Percentiles rank a stretch among this genome's conserved stretches.
Conservation (phyloP, 2,113 vertebrate genomes). For the Spermophilus dauricus region DNA sequence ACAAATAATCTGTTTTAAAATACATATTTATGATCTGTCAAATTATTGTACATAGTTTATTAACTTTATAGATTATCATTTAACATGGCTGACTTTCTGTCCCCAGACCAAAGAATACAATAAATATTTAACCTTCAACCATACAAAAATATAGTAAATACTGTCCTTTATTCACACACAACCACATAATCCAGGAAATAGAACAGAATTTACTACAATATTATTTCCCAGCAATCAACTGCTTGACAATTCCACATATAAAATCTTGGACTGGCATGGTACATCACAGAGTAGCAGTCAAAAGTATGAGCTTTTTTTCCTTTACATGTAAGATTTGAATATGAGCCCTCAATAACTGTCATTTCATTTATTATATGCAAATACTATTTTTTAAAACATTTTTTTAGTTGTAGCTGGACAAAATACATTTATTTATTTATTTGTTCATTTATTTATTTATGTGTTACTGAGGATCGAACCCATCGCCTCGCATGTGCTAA, state of each 20-base stretch:
- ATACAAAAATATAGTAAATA: neutral
- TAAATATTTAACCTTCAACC: slow-evolving; percentile 34
- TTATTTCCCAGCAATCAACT: neutral
- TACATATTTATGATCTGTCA: neutral
- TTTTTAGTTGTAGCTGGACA: too few relatives aligned
- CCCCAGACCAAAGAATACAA: slow-evolving; percentile 34
- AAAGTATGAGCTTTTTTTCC: neutral
- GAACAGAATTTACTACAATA: neutral
- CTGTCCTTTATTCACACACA: neutral
- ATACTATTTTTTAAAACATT: too few relatives aligned
- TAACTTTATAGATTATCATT: neutral
- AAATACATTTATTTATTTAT: too few relatives aligned
- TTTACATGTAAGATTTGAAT: slow-evolving; percentile 10
- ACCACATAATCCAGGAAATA: neutral
- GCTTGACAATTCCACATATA: neutral
- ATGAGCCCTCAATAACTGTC: neutral
- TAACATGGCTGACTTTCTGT: neutral
- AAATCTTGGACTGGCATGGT: neutral
- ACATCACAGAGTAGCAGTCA: neutral
- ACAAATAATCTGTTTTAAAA: slow-evolving; percentile 42
- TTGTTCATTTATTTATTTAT: too few relatives aligned
- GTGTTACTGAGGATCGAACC: too few relatives aligned
- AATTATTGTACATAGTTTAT: neutral
- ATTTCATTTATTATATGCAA: neutral
- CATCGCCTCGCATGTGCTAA: too few relatives aligned